phyloP scores from a whole-genome alignment of 1,140 invertebrate genomes.

The Drusus annulatus region DNA sequence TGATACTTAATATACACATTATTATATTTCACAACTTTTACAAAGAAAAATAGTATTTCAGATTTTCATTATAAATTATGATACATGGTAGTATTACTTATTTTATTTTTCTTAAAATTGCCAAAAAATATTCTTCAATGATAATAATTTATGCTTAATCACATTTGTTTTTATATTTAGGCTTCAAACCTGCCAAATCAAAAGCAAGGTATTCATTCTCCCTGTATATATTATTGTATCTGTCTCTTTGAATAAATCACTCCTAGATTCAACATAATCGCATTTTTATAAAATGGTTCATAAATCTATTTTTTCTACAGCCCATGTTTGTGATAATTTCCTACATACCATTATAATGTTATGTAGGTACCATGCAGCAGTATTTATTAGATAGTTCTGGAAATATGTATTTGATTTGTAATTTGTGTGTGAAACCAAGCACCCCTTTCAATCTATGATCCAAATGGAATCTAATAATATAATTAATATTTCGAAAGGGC shows the following conservation, averaged over 20 bases:
- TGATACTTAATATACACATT: constrained; percentile 7
- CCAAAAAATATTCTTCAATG: neutral
- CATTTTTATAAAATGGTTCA: no score
- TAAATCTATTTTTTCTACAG: no score
- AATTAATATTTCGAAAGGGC: constrained; percentile 2
- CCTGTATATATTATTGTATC: neutral
- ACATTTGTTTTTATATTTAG: neutral
- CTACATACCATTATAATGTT: neutral
- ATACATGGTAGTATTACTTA: neutral
- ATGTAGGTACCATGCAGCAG: neutral
- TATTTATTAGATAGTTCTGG: neutral
- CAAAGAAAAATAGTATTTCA: neutral
- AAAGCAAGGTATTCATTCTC: neutral
- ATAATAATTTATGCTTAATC: neutral
- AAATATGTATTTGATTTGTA: neutral
- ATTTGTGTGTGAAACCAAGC: neutral
- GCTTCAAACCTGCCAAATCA: no score
- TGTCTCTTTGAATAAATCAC: no score
- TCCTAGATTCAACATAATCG: no score
- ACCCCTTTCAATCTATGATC: neutral
- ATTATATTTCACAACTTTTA: constrained; percentile 12
- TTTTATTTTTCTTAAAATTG: neutral
- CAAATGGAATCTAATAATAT: neutral
- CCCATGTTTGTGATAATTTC: neutral
- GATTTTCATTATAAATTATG: neutral